Percentiles rank a stretch among this genome's conserved stretches.
Conservation (phyloP, 2,888 invertebrate genomes). For the Agrotis exclamationis region DNA sequence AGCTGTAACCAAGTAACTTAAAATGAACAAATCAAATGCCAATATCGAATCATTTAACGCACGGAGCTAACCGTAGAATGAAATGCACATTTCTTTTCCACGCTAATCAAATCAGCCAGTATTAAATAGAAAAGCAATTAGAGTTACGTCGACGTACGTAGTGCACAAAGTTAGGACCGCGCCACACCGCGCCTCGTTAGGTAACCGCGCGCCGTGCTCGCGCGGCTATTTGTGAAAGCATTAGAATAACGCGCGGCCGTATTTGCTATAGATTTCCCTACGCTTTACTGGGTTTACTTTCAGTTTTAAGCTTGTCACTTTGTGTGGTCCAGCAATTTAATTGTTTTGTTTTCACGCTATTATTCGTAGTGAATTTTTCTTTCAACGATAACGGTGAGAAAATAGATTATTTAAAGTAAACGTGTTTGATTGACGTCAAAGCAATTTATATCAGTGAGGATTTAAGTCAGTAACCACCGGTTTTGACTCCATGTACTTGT, state of each 20-base stretch:
- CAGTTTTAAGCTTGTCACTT: conserved; percentile 85
- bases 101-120: conserved; percentile 38
- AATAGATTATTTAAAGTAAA: conserved; percentile 32
- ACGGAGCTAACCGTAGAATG: background rate
- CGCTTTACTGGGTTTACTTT: conserved; percentile 83
- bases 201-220: conserved; percentile 52
- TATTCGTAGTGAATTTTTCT: conserved; percentile 29
- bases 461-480: conserved; percentile 9
- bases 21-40: background rate
- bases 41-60: background rate
- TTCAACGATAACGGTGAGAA: conserved; percentile 38
- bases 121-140: conserved; percentile 48
- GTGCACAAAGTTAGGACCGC: conserved; percentile 58
- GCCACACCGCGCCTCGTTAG: conserved; percentile 40
- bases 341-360: conserved; percentile 62
- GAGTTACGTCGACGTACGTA: conserved; percentile 10
- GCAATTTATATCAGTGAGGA: conserved; percentile 17
- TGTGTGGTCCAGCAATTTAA: conserved; percentile 79
- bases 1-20: background rate
- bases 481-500: background rate
- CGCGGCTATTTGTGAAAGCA: conserved; percentile 82
- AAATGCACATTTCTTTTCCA: conserved; percentile 9
- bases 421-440: conserved; percentile 40
- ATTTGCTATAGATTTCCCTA: conserved; percentile 84
- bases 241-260: conserved; percentile 81